Evolutionary conservation across 2,797 vertebrate genomes (phyloP).

Genomic region (Macropodus opercularis): DNA sequence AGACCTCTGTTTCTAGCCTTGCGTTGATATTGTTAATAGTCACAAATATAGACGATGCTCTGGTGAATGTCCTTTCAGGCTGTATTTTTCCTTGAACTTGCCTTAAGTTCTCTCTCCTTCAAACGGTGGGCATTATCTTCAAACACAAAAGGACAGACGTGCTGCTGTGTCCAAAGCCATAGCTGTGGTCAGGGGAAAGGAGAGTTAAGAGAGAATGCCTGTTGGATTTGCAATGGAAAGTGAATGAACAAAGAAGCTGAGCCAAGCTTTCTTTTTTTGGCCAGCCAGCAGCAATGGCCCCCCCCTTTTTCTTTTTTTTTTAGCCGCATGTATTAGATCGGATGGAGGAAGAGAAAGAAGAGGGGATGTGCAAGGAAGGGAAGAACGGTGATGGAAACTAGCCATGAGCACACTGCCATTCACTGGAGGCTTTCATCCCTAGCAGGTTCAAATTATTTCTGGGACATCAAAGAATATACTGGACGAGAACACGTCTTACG

Average conservation of each 20-base stretch:
- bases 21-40: constrained; percentile 24
- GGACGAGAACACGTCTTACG: constrained; percentile 69
- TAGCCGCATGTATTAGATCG: constrained; percentile 52
- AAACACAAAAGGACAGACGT: constrained; percentile 77
- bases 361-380: constrained; percentile 56
- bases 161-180: constrained; percentile 78
- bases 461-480: constrained; percentile 76
- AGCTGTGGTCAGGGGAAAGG: constrained; percentile 77
- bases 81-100: constrained; percentile 60
- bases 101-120: constrained; percentile 57
- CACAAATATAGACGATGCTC: constrained; percentile 35
- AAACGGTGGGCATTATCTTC: constrained; percentile 77
- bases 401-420: constrained; percentile 68
- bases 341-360: constrained; percentile 43
- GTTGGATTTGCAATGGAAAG: constrained; percentile 81
- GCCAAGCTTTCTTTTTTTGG: constrained; percentile 76
- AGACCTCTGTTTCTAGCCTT: constrained; percentile 33
- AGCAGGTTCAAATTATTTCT: constrained; percentile 74
- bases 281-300: constrained; percentile 68
- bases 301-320: constrained; percentile 62
- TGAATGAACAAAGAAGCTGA: constrained; percentile 76
- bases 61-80: constrained; percentile 46
- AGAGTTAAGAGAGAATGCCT: constrained; percentile 76
- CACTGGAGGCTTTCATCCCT: constrained; percentile 70
- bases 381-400: constrained; percentile 71